Conservation (phyloP, 2,113 vertebrate genomes). For the Phalacrocorax pelagicus region DNA sequence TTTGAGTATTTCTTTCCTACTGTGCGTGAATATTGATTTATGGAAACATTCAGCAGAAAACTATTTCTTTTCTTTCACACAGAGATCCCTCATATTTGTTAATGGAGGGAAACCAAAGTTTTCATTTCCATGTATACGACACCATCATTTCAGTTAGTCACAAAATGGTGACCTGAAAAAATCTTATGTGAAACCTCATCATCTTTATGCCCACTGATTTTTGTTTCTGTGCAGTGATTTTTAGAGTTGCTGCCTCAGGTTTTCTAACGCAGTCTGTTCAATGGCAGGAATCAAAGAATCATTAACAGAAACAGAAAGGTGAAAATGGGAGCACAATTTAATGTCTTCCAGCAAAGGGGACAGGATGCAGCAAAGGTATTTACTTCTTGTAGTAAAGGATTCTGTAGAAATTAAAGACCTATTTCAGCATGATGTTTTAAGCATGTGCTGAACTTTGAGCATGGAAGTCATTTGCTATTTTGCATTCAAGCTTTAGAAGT, state of each 20-base stretch:
- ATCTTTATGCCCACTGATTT: not conserved
- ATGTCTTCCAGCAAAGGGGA: fast-evolving
- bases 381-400: not conserved
- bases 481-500: not conserved
- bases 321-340: not conserved
- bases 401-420: not conserved
- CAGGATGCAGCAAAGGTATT: not conserved
- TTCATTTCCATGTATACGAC: not conserved
- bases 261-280: not conserved
- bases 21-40: not conserved
- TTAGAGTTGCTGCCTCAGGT: not conserved
- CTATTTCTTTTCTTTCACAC: not conserved
- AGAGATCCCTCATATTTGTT: not conserved
- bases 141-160: not conserved
- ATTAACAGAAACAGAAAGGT: not conserved
- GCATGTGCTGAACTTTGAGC: not conserved
- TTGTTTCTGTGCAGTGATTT: not conserved
- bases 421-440: not conserved
- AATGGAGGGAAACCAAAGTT: not conserved
- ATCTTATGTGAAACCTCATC: not conserved
- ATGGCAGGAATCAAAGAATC: not conserved
- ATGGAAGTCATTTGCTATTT: fast-evolving
- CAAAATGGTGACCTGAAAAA: slow-evolving; percentile 33
- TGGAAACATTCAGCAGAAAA: not conserved
- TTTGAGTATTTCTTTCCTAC: not conserved